Percentiles rank a stretch among this genome's conserved stretches.
These are phyloP conservation scores for Molossus alvarezi DNA, from an alignment of 2,797 vertebrate genomes.

Conservation along the genomic window DNA sequence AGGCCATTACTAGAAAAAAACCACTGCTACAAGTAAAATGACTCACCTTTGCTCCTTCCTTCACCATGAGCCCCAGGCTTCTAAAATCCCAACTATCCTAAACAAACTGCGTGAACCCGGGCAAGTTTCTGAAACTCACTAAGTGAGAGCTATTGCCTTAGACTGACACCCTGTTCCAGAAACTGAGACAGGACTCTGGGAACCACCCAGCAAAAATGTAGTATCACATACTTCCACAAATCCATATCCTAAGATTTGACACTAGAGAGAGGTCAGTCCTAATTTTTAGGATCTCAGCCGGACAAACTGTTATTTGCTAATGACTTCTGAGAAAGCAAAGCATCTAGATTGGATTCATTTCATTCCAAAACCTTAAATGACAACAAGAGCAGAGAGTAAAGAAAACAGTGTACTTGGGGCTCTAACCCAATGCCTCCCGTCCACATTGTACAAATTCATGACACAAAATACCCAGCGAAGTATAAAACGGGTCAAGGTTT, in stretches of 20 bases:
- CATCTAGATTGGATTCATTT: slow-evolving; percentile 14
- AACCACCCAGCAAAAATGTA: slow-evolving; percentile 41
- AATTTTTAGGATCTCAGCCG: slow-evolving; percentile 21
- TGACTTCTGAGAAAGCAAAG: slow-evolving; percentile 64
- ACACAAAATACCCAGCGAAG: slow-evolving; percentile 5
- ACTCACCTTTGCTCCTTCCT: background rate
- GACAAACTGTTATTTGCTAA: slow-evolving; percentile 45
- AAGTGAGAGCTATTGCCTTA: background rate
- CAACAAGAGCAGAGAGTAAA: background rate
- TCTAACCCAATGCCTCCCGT: slow-evolving; percentile 37
- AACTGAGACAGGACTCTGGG: slow-evolving; percentile 20
- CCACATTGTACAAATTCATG: background rate
- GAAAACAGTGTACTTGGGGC: background rate
- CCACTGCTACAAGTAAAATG: background rate
- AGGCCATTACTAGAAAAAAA: background rate
- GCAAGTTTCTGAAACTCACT: background rate
- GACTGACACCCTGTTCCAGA: slow-evolving; percentile 23
- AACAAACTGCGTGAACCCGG: background rate
- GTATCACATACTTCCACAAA: background rate
- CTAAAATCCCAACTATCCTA: slow-evolving; percentile 23
- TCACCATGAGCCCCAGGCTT: background rate
- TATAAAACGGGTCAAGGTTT: background rate
- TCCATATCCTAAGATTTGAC: background rate
- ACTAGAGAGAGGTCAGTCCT: slow-evolving; percentile 28
- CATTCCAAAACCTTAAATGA: background rate